Percentiles rank a stretch among this genome's conserved stretches.
These are phyloP conservation scores for Rhimphoctona megacephalus DNA, from an alignment of 2,888 invertebrate genomes.

Conservation along the genomic window DNA sequence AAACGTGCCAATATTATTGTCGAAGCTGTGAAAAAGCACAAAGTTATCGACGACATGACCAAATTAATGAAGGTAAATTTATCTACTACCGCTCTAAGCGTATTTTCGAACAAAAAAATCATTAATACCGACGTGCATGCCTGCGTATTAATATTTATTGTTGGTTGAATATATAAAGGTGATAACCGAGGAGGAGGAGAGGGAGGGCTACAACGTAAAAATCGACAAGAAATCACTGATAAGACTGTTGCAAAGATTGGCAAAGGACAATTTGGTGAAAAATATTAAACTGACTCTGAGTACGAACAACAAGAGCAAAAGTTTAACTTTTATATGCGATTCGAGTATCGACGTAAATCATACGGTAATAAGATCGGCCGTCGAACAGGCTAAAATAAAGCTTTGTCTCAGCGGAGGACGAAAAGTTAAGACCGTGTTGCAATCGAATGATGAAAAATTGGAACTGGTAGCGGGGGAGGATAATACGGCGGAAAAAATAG, in stretches of 20 bases:
- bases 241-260: slow-evolving; percentile 87
- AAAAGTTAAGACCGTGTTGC: slow-evolving; percentile 66
- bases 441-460: slow-evolving; percentile 57
- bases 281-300: slow-evolving; percentile 86
- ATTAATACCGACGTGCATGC: neutral
- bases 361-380: slow-evolving; percentile 86
- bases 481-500: slow-evolving; percentile 10
- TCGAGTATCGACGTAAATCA: slow-evolving; percentile 85
- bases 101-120: neutral
- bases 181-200: slow-evolving; percentile 86
- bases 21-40: slow-evolving; percentile 86
- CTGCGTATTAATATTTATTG: neutral
- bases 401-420: slow-evolving; percentile 80
- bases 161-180: slow-evolving; percentile 75
- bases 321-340: slow-evolving; percentile 86
- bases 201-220: slow-evolving; percentile 86
- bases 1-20: slow-evolving; percentile 88
- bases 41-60: slow-evolving; percentile 87
- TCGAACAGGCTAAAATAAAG: slow-evolving; percentile 88
- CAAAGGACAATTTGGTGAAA: slow-evolving; percentile 87
- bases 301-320: slow-evolving; percentile 84
- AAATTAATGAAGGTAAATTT: slow-evolving; percentile 85
- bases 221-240: slow-evolving; percentile 89
- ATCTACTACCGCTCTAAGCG: neutral
- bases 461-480: slow-evolving; percentile 16